These are phyloP conservation scores for Andinoacara biseriatus DNA, from an alignment of 2,113 vertebrate genomes.

Conservation along the genomic window DNA sequence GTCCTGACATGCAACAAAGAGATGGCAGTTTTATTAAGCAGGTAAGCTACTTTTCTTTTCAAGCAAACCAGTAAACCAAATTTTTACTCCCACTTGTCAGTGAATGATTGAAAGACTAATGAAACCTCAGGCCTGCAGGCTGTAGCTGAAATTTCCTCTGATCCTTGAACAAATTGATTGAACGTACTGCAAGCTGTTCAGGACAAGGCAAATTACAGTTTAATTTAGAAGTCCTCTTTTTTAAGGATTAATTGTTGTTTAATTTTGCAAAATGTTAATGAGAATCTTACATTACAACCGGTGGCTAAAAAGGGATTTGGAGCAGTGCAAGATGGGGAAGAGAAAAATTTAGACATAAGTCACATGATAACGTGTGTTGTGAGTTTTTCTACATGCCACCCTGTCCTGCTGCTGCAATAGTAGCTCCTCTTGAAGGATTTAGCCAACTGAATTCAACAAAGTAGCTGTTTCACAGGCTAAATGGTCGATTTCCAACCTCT, in stretches of 20 bases:
- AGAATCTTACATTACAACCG: background rate
- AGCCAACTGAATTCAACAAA: no score
- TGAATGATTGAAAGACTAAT: constrained; percentile 34
- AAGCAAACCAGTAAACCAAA: constrained; percentile 16
- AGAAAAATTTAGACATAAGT: background rate
- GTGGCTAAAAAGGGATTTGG: background rate
- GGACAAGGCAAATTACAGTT: constrained; percentile 1
- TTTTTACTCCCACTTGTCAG: constrained; percentile 30
- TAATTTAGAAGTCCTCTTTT: background rate
- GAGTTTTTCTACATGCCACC: background rate
- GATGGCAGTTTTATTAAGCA: constrained; percentile 22
- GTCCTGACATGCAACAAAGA: background rate
- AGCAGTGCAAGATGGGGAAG: background rate
- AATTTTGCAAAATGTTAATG: background rate
- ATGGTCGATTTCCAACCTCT: no score
- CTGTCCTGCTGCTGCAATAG: background rate
- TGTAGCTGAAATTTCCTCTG: constrained; percentile 8
- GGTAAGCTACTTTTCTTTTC: constrained; percentile 19
- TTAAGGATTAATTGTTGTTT: background rate
- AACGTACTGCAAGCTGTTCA: background rate
- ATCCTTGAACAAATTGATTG: constrained; percentile 14
- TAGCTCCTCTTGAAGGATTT: background rate
- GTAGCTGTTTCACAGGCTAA: no score
- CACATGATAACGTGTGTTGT: background rate
- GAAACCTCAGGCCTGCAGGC: constrained; percentile 25